Base-by-base conservation (phyloP, 2,888 invertebrate species). In the Leucophora obtusa region DNA sequence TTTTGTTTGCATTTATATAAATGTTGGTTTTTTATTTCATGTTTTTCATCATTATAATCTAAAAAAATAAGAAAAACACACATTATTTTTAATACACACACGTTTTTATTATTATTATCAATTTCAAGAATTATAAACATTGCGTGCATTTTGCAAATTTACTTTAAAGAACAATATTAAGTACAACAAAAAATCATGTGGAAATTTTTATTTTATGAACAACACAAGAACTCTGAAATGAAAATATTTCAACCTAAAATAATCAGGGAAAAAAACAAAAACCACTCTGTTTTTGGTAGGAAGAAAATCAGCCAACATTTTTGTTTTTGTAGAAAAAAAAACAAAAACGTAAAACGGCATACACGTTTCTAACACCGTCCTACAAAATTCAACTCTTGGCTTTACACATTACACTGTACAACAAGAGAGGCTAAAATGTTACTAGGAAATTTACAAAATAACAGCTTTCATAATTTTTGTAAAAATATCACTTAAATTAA, bases 131-230 rank as follows among this genome's bases (percentile, higher is more conserved):
- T 62, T 54, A 54, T 54, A 54, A 66, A 60, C 24, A 53, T 74
- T 74, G 74, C 74, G 74, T 74, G 74, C 51, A 53, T 60, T 38
- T 59, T 59, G 53, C 17, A 47, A 59, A 74, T 74, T 68, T 66
- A 17, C 53, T 74, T 59, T 43, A 53, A 68, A 54, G 53, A 28
- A 28, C 28, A 66, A 38, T 54, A 66, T 33, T 14, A 60, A 60
- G 5, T 10, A 28, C 28, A 15, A 24, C 43, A 43, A 38, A 53
- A 54, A 9, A 24, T 15, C 24, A 50, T 50, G 38, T 62, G 33
- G 51, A 50, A 53, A 59, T 15, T 9, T 53, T n/a, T 38, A 21
- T 35, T 53, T 11, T 33, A 47, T 38, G 38, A 14, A 10, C 2
- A 11, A 38, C 3, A 58, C 38, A 54, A 53, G 21, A 17, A 63